These are phyloP conservation scores for Lepidurus arcticus DNA, from an alignment of 1,140 invertebrate species.

Conservation along the genomic window DNA sequence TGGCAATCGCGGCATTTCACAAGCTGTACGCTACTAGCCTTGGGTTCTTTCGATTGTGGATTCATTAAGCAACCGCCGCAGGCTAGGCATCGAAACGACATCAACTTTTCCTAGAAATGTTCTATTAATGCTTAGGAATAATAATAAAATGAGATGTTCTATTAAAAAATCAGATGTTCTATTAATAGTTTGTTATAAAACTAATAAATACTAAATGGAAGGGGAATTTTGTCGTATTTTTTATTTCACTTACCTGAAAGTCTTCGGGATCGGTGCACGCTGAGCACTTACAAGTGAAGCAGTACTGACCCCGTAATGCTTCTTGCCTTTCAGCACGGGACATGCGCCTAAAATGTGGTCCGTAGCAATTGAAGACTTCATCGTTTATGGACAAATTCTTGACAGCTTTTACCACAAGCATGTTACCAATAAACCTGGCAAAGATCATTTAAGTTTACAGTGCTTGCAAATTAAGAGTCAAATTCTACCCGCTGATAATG, in stretches of 20 bases:
- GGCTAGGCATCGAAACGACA: conserved; percentile 26
- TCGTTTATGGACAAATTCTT: conserved; percentile 50
- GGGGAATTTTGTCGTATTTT: background rate
- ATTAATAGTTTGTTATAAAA: background rate
- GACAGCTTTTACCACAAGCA: conserved; percentile 53
- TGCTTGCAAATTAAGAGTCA: background rate
- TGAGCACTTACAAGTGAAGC: conserved; percentile 61
- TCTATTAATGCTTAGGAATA: background rate
- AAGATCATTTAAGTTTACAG: background rate
- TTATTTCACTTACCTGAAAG: conserved; percentile 48
- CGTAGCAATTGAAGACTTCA: conserved; percentile 72
- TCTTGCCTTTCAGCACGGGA: conserved; percentile 52
- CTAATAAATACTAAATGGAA: background rate
- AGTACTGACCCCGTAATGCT: conserved; percentile 60
- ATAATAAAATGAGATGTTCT: background rate
- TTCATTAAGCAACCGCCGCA: conserved; percentile 27
- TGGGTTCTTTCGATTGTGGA: background rate
- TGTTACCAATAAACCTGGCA: conserved; percentile 44
- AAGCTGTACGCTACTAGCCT: conserved; percentile 28
- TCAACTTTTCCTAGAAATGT: conserved; percentile 12
- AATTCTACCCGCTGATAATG: conserved; percentile 63
- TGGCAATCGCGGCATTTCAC: conserved; percentile 41
- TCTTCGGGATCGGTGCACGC: conserved; percentile 50
- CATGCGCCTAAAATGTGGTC: conserved; percentile 60
- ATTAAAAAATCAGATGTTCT: too few species aligned